Evolutionary conservation across 2,113 vertebrate species (phyloP).

Genomic region (Bubalus kerabau): DNA sequence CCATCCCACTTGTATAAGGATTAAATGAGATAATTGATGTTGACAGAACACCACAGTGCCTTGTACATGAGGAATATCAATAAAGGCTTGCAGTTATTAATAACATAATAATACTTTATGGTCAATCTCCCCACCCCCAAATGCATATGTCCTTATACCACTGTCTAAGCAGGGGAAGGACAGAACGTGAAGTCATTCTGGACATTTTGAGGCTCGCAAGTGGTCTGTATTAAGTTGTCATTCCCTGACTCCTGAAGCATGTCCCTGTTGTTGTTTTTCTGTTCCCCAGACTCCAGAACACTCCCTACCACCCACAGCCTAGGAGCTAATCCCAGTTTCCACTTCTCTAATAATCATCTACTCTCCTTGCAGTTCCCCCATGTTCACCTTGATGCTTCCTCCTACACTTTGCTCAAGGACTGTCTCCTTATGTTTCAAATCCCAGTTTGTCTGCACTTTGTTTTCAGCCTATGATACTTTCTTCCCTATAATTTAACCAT

Average conservation of each 20-base stretch:
- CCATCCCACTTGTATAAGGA: not conserved
- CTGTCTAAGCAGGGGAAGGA: not conserved
- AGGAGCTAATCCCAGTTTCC: conserved; percentile 24
- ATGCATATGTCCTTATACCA: not conserved
- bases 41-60: not conserved
- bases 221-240: not conserved
- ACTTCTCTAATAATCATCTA: conserved; percentile 5
- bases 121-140: not conserved
- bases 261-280: conserved; percentile 20
- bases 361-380: not conserved
- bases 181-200: not conserved
- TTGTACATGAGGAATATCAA: not conserved
- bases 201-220: not conserved
- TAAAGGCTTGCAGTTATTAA: not conserved
- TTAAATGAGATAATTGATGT: not conserved
- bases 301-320: conserved; percentile 30
- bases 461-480: not conserved
- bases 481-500: not conserved
- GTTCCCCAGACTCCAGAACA: conserved; percentile 12
- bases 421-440: not conserved
- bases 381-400: conserved; percentile 5
- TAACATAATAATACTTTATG: not conserved
- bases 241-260: not conserved
- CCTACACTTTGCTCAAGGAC: not conserved
- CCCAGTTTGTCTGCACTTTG: not conserved